Evolutionary conservation across 2,888 invertebrate genomes (phyloP).

Genomic region (Cerceris rybyensis): DNA sequence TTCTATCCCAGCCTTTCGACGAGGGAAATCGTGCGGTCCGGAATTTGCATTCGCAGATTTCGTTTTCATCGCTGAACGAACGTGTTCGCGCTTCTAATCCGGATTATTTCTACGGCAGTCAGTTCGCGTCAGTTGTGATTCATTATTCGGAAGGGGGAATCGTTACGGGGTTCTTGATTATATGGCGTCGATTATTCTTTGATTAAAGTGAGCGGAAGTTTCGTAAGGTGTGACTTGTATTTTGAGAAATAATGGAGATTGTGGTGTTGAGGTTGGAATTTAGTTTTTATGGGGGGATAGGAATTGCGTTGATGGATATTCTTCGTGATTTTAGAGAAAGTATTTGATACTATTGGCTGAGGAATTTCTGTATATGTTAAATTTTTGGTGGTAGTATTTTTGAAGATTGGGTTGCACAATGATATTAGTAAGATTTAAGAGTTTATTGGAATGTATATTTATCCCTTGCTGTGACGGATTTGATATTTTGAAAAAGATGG

Average conservation of each 20-base stretch:
- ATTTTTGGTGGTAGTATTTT: no score
- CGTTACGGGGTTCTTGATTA: constrained; percentile 8
- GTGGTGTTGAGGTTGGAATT: no score
- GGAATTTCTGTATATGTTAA: no score
- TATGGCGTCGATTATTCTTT: constrained; percentile 42
- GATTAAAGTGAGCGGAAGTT: constrained; percentile 28
- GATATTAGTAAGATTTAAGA: no score
- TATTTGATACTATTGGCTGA: no score
- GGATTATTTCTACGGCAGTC: constrained; percentile 58
- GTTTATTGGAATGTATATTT: no score
- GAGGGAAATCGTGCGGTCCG: constrained; percentile 78
- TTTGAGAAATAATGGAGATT: neutral
- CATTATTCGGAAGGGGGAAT: constrained; percentile 40
- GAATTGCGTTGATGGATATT: no score
- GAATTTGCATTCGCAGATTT: constrained; percentile 78
- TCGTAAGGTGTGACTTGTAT: neutral
- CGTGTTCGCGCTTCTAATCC: constrained; percentile 61
- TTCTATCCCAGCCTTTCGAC: constrained; percentile 63
- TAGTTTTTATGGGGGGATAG: no score
- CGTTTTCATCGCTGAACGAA: constrained; percentile 61
- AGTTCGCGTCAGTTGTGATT: constrained; percentile 53
- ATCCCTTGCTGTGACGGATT: no score
- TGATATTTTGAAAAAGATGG: neutral
- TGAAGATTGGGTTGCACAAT: no score
- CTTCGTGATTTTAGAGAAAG: no score